These are phyloP conservation scores for Dysdera silvatica DNA, from an alignment of 1,140 invertebrate genomes.

Conservation along the genomic window DNA sequence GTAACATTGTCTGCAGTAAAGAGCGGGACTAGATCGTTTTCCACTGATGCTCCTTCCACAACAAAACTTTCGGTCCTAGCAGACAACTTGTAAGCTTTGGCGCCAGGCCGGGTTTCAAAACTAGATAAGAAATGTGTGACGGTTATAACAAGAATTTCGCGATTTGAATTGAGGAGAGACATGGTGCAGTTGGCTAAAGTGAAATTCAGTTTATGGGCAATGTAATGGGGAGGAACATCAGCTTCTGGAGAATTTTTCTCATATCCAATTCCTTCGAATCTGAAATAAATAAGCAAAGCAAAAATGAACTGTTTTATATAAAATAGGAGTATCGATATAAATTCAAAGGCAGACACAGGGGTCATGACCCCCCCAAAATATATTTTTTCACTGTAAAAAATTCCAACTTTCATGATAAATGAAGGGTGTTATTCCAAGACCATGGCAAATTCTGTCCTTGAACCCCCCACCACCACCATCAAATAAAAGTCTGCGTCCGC, in stretches of 20 bases:
- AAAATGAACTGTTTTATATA: no score
- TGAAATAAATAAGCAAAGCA: no score
- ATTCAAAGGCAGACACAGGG: no score
- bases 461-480: no score
- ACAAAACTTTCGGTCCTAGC: constrained; percentile 66
- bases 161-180: constrained; percentile 52
- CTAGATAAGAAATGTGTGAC: constrained; percentile 64
- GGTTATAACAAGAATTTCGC: constrained; percentile 62
- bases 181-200: constrained; percentile 65
- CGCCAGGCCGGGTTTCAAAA: constrained; percentile 60
- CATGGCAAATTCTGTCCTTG: no score
- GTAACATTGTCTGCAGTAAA: constrained; percentile 60
- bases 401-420: no score
- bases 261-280: constrained; percentile 24
- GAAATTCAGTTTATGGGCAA: constrained; percentile 63
- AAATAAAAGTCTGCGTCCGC: no score
- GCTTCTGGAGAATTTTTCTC: constrained; percentile 1
- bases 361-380: no score
- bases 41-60: constrained; percentile 63
- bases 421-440: no score
- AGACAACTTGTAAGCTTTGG: constrained; percentile 61
- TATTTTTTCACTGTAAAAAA: no score
- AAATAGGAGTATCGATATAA: no score
- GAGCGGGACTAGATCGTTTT: constrained; percentile 64
- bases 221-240: constrained; percentile 9